A percentile compares a stretch with the other conserved stretches of the same genome.
These are phyloP conservation scores for Tetranychus piercei DNA, from an alignment of 2,888 invertebrate genomes.

Conservation along the genomic window DNA sequence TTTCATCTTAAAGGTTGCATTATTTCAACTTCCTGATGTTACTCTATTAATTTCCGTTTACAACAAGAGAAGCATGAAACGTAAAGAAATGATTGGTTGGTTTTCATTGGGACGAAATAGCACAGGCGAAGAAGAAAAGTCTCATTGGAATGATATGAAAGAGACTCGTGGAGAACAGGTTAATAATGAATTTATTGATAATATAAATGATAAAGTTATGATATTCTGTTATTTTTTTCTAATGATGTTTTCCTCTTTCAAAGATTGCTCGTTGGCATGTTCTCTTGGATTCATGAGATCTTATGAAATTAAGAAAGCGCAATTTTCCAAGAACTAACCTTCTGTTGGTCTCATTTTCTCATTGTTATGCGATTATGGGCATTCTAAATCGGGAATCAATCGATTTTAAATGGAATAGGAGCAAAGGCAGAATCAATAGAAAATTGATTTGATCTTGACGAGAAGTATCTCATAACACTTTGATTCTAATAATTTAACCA, in stretches of 20 bases:
- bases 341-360: background rate
- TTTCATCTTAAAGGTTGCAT: conserved; percentile 51
- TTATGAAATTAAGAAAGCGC: background rate
- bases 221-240: background rate
- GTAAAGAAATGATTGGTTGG: conserved; percentile 83
- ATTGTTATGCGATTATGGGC: background rate
- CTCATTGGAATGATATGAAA: conserved; percentile 84
- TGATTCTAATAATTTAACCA: too few relatives aligned
- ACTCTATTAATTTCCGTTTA: conserved; percentile 85
- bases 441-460: background rate
- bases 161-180: conserved; percentile 67
- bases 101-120: conserved; percentile 78
- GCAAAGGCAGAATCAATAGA: background rate
- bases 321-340: background rate
- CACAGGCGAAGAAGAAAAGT: conserved; percentile 66
- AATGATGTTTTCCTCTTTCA: background rate
- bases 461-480: too few relatives aligned
- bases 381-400: background rate
- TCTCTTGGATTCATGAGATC: conserved; percentile 42
- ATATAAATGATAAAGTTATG: background rate
- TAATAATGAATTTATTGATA: background rate
- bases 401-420: background rate
- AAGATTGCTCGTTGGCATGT: conserved; percentile 68
- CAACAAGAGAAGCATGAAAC: conserved; percentile 73
- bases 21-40: conserved; percentile 83